These are phyloP conservation scores for Trichogramma pretiosum DNA, from an alignment of 1,140 invertebrate genomes.

Conservation along the genomic window DNA sequence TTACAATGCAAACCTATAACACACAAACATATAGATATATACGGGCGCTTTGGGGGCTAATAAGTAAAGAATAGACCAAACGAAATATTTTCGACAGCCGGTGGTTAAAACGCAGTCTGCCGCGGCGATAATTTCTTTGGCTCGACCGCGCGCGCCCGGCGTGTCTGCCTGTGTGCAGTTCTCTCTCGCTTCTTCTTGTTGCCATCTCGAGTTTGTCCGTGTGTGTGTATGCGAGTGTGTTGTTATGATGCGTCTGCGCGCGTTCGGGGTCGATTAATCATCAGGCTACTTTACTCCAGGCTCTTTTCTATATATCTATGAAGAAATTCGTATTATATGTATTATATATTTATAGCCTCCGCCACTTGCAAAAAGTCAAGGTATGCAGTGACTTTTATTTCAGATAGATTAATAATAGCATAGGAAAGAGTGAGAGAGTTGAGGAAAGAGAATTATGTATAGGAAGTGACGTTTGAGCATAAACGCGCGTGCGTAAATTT, in stretches of 20 bases:
- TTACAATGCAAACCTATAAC: constrained; percentile 31
- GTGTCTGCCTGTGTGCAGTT: constrained; percentile 9
- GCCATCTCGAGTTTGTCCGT: no score
- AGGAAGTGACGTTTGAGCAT: background rate
- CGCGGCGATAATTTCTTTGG: constrained; percentile 29
- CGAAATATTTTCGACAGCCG: constrained; percentile 33
- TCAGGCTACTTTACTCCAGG: constrained; percentile 19
- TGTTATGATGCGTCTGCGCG: constrained; percentile 9
- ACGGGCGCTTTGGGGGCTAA: no score
- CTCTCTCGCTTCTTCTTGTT: background rate
- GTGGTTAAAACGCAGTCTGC: constrained; percentile 34
- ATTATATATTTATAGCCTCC: background rate
- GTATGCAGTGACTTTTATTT: constrained; percentile 3
- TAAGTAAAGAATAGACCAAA: constrained; percentile 29
- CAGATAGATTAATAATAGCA: constrained; percentile 15
- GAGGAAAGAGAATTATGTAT: no score
- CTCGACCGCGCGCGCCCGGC: background rate
- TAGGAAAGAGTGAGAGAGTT: no score
- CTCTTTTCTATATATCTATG: constrained; percentile 5
- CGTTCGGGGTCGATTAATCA: constrained; percentile 23
- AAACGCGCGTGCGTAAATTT: no score
- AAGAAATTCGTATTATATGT: no score
- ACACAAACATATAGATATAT: no score
- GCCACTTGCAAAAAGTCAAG: constrained; percentile 12
- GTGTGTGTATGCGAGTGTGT: no score